Evolutionary conservation across 2,113 vertebrate species (phyloP).

Genomic region (Climacteris rufus): DNA sequence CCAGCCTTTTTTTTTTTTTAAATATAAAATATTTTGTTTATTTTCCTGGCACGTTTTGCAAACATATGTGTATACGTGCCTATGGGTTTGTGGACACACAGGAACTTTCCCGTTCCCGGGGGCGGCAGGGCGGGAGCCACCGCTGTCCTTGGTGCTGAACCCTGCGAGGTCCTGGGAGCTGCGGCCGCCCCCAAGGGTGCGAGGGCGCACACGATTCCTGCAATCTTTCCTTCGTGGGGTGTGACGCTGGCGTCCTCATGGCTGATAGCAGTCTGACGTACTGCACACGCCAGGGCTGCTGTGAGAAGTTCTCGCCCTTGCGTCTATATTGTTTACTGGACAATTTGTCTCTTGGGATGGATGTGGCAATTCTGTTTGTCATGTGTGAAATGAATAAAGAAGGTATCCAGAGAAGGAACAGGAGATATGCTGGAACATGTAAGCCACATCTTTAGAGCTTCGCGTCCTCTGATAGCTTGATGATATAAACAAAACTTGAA

Average conservation of each 20-base stretch:
- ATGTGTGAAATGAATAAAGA: background rate
- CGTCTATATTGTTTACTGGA: background rate
- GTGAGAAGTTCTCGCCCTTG: background rate
- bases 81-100: fast-evolving
- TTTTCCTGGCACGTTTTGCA: background rate
- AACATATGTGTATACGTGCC: fast-evolving
- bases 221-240: fast-evolving
- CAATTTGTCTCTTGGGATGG: background rate
- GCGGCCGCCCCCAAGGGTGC: fast-evolving
- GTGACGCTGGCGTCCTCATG: fast-evolving
- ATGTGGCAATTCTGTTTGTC: background rate
- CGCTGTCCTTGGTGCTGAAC: constrained; percentile 15
- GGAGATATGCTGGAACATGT: background rate
- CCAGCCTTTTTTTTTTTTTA: background rate
- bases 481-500: background rate
- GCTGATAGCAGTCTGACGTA: fast-evolving
- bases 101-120: fast-evolving
- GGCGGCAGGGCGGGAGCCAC: background rate
- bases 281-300: fast-evolving
- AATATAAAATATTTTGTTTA: background rate
- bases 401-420: background rate
- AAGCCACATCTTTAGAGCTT: background rate
- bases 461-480: background rate
- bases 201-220: fast-evolving
- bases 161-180: fast-evolving